These are phyloP conservation scores for Brachyalestes nurse DNA, from an alignment of 2,797 vertebrate genomes.

Conservation along the genomic window DNA sequence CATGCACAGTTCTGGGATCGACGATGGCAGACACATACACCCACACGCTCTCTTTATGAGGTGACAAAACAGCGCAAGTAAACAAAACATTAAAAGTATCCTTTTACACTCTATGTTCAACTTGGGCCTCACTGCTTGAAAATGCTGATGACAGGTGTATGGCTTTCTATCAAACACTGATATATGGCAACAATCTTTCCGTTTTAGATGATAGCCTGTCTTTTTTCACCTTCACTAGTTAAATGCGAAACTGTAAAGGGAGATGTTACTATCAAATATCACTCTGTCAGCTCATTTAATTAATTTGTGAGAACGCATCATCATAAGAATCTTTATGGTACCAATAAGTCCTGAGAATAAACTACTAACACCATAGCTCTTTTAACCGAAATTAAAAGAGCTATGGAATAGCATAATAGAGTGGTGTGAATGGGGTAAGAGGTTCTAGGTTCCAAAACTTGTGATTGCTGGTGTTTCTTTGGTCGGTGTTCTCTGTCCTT, in stretches of 20 bases:
- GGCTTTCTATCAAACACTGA: background rate
- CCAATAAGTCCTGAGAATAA: background rate
- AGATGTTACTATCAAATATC: constrained; percentile 2
- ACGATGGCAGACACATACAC: background rate
- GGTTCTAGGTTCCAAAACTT: no score
- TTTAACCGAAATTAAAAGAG: no score
- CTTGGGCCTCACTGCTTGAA: background rate
- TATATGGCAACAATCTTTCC: background rate
- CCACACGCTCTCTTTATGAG: background rate
- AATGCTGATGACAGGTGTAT: background rate
- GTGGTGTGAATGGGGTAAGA: no score
- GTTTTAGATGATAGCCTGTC: background rate
- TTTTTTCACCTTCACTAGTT: background rate
- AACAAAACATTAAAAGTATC: constrained; percentile 1
- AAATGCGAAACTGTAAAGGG: background rate
- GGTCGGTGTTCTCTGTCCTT: background rate
- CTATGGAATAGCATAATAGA: no score
- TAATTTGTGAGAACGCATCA: background rate
- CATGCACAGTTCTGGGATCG: background rate
- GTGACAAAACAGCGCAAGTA: constrained; percentile 1
- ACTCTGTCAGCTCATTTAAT: background rate
- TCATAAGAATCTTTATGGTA: background rate
- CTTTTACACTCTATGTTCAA: constrained; percentile 7
- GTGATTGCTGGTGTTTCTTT: no score
- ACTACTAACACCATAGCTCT: background rate